Conservation (phyloP, 2,888 invertebrate species). For the Epinotia demarniana region DNA sequence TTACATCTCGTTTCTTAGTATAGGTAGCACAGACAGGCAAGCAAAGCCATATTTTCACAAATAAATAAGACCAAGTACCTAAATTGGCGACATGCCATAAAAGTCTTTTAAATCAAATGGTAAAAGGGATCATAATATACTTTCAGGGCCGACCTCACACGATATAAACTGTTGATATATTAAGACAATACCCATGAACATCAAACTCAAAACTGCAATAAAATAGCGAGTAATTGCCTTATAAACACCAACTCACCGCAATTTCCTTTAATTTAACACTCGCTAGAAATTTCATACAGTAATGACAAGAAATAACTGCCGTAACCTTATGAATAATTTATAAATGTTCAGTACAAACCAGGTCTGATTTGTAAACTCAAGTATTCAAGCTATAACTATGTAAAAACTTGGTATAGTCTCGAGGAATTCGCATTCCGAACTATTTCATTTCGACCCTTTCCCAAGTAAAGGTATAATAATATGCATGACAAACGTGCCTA, state of each 20-base stretch:
- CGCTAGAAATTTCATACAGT: slow-evolving; percentile 30
- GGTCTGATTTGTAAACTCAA: slow-evolving; percentile 40
- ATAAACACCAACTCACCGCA: slow-evolving; percentile 37
- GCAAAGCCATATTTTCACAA: neutral
- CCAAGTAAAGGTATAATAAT: slow-evolving; percentile 27
- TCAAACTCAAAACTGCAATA: slow-evolving; percentile 11
- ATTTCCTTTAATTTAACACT: slow-evolving; percentile 38
- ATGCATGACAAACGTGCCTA: slow-evolving; percentile 15
- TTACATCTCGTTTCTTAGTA: neutral
- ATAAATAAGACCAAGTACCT: neutral
- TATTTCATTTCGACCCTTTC: slow-evolving; percentile 19
- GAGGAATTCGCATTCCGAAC: slow-evolving; percentile 32
- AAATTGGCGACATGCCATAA: slow-evolving; percentile 1
- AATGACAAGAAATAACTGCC: slow-evolving; percentile 42
- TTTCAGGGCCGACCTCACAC: neutral
- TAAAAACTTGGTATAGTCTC: slow-evolving; percentile 28
- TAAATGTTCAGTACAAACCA: slow-evolving; percentile 33
- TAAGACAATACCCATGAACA: neutral
- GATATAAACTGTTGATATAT: neutral
- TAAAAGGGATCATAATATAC: neutral
- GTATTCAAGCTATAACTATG: slow-evolving; percentile 35
- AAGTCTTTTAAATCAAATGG: neutral
- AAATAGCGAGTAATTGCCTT: slow-evolving; percentile 24
- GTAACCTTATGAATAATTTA: slow-evolving; percentile 43
- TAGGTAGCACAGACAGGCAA: neutral